phyloP scores from a whole-genome alignment of 2,797 vertebrate species.

The Cuniculus paca region DNA sequence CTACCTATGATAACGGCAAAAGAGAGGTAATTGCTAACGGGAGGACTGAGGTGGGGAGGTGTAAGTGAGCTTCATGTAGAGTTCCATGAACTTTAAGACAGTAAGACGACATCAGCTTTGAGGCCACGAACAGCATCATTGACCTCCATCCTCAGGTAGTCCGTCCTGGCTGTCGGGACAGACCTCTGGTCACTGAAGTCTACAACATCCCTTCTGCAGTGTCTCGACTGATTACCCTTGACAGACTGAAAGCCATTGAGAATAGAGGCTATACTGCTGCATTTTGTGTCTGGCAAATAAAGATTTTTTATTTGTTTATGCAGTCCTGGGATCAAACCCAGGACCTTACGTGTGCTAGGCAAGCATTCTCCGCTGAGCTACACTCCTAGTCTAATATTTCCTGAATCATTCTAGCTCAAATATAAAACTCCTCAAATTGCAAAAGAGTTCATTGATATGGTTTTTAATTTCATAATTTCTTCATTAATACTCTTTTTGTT shows the following conservation, averaged over 20 bases:
- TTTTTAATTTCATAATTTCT: neutral
- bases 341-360: neutral
- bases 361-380: neutral
- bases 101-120: neutral
- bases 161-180: neutral
- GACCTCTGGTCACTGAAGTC: neutral
- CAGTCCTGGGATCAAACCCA: neutral
- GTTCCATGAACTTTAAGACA: neutral
- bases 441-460: neutral
- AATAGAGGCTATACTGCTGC: neutral
- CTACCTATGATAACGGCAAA: neutral
- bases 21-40: neutral
- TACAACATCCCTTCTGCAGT: fast-evolving
- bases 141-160: neutral
- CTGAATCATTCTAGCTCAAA: conserved; percentile 4
- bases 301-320: neutral
- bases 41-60: neutral
- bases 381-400: neutral
- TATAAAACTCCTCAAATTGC: neutral
- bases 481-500: conserved; percentile 32
- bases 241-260: neutral
- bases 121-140: neutral
- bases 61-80: neutral
- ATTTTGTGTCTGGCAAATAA: neutral
- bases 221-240: neutral